phyloP scores from a whole-genome alignment of 1,140 invertebrate genomes.

The Elymnias hypermnestra region DNA sequence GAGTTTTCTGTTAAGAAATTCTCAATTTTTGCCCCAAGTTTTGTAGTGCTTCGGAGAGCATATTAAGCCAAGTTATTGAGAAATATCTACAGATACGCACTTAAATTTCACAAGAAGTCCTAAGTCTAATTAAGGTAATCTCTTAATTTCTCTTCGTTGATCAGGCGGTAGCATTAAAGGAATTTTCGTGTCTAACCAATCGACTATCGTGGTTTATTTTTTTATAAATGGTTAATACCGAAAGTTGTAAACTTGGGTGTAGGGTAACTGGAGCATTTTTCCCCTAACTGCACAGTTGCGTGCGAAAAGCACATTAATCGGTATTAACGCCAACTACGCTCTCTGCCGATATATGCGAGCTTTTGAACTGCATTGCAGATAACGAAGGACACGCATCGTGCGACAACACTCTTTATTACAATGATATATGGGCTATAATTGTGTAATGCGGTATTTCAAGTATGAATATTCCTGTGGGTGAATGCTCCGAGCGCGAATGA shows the following conservation, averaged over 20 bases:
- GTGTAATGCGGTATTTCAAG: constrained; percentile 8
- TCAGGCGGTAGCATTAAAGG: too few species aligned
- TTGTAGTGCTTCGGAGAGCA: too few species aligned
- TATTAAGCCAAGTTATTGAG: too few species aligned
- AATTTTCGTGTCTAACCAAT: too few species aligned
- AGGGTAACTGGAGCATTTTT: constrained; percentile 35
- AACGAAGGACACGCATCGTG: constrained; percentile 21
- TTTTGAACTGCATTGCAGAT: constrained; percentile 53
- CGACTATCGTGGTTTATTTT: too few species aligned
- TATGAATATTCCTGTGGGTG: constrained; percentile 20
- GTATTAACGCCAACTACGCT: constrained; percentile 48
- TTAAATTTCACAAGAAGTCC: too few species aligned
- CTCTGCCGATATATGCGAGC: constrained; percentile 48
- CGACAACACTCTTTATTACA: constrained; percentile 25
- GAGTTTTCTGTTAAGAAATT: too few species aligned
- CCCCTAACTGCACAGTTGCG: constrained; percentile 52
- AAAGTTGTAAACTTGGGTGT: constrained; percentile 8
- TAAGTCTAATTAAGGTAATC: too few species aligned
- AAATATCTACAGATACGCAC: too few species aligned
- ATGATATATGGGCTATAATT: constrained; percentile 21
- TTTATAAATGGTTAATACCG: too few species aligned
- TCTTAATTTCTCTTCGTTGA: too few species aligned
- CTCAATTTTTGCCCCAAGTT: too few species aligned
- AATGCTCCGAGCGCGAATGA: constrained; percentile 16
- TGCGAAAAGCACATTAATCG: constrained; percentile 55